Percentiles rank a stretch among this genome's conserved stretches.
Conservation (phyloP, 2,888 invertebrate species). For the Melikaiella ostensackeni region DNA sequence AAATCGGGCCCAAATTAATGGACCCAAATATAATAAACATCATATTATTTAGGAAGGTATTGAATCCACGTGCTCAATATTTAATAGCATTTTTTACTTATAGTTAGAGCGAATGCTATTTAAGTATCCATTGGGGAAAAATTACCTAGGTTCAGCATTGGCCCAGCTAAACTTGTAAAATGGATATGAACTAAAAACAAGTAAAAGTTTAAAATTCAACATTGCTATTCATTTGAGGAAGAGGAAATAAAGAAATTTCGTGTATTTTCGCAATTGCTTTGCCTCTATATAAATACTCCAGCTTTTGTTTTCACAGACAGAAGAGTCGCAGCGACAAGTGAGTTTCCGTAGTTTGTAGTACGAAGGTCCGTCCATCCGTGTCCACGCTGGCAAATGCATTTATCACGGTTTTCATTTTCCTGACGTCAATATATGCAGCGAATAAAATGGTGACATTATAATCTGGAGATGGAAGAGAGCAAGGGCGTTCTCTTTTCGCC, state of each 20-base stretch:
- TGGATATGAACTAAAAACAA: neutral
- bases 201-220: neutral
- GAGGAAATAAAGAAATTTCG: neutral
- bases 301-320: neutral
- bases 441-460: conserved; percentile 5
- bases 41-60: too few relatives aligned
- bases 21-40: too few relatives aligned
- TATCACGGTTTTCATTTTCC: neutral
- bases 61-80: too few relatives aligned
- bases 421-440: neutral
- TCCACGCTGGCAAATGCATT: neutral
- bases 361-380: neutral
- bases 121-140: too few relatives aligned
- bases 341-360: neutral
- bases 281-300: neutral
- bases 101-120: too few relatives aligned
- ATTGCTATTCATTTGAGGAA: too few relatives aligned
- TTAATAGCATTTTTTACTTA: too few relatives aligned
- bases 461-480: neutral
- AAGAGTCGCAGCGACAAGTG: neutral
- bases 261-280: neutral
- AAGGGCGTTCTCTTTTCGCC: neutral
- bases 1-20: too few relatives aligned
- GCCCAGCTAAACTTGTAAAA: neutral
- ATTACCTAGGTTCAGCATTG: too few relatives aligned